Evolutionary conservation across 2,888 invertebrate species (phyloP), one percentile per base, ranked within the genome.

Genomic region (Oithona nana): DNA sequence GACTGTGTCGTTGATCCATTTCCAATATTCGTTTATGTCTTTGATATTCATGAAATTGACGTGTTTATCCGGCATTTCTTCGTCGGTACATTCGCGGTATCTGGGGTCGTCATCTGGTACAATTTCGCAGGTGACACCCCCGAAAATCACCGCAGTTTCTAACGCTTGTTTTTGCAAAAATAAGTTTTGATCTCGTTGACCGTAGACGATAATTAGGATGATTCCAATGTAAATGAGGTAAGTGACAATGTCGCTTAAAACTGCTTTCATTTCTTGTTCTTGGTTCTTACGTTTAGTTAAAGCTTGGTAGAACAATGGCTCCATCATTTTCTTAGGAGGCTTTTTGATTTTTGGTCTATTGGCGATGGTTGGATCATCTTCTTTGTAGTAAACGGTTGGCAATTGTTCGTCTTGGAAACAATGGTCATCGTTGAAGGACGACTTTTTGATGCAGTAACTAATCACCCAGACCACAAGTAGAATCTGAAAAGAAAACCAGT

Each of bases 151-250:
- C 16, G 48, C 28, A 26, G 51, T 58, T 20, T 63, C 57, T 8
- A 64, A n/a, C 49, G 64, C 56, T 13, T 64, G 26, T 24, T 58
- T 51, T 52, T 57, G 29, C 26, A 55, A 13, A 57, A 51, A 57
- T 13, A 51, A 56, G 28, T 60, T 50, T 11, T 70, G 68, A 66
- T 72, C 72, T 52, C 74, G 68, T 66, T 73, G 73, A 26, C 73
- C 70, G 68, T 75, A 76, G 64, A 73, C 71, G 60, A 76, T 70
- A 22, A 74, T 70, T 57, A 75, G 69, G 20, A 76, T 69, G 28
- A 76, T 70, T 71, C 72, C 74, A 20, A 76, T 66, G 70, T 76
- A 77, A 65, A 75, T 67, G 4, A 71, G 65, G 67, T 76, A 76
- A 63, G 73, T 70, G 29, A 72, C 61, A 3, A 76, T 72, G 67